Conservation (phyloP, 35 echinoderm and acorn worm genomes). For the Holothuria glaberrima region DNA sequence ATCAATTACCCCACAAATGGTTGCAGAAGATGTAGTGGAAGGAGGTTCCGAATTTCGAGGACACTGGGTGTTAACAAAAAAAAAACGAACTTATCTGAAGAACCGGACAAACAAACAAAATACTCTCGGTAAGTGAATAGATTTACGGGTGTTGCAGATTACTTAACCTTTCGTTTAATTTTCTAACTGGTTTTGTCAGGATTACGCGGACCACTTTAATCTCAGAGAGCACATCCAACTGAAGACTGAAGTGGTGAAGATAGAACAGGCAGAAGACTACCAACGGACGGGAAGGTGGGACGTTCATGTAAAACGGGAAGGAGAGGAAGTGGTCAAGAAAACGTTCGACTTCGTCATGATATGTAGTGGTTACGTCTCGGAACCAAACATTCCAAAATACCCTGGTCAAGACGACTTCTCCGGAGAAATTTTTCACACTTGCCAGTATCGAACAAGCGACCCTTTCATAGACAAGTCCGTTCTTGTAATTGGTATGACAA, state of each 20-base stretch:
- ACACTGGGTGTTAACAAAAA: too few relatives aligned
- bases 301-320: neutral
- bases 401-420: slow-evolving; percentile 55
- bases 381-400: neutral
- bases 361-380: slow-evolving; percentile 37
- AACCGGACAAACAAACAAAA: too few relatives aligned
- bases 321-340: neutral
- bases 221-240: slow-evolving; percentile 42
- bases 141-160: too few relatives aligned
- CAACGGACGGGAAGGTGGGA: slow-evolving; percentile 45
- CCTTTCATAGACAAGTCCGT: slow-evolving; percentile 60
- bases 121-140: too few relatives aligned
- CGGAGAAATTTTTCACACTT: slow-evolving; percentile 52
- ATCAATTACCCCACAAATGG: too few relatives aligned
- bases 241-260: slow-evolving; percentile 47
- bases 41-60: too few relatives aligned
- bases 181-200: slow-evolving; percentile 6
- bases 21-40: too few relatives aligned
- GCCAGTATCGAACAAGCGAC: slow-evolving; percentile 8
- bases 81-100: too few relatives aligned
- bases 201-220: slow-evolving; percentile 56
- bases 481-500: slow-evolving; percentile 54
- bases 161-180: too few relatives aligned
- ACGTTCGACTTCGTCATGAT: slow-evolving; percentile 65
- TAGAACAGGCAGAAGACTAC: slow-evolving; percentile 42